These are phyloP conservation scores for Melanotus villosus DNA, from an alignment of 2,888 invertebrate genomes.

Conservation along the genomic window DNA sequence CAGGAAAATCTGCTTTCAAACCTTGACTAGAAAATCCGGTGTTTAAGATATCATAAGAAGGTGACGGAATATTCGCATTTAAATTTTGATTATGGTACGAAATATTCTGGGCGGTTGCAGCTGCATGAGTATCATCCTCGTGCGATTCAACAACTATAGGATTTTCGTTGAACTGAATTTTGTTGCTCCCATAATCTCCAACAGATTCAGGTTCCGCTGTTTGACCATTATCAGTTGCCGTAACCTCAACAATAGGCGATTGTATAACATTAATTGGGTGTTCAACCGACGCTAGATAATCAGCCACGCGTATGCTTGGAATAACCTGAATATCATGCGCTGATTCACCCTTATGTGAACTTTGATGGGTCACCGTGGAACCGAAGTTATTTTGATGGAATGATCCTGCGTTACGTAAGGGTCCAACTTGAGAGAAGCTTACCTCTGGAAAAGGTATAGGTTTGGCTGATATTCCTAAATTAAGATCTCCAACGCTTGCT, in stretches of 20 bases:
- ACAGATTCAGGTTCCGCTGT: constrained; percentile 19
- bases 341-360: neutral
- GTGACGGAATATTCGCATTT: constrained; percentile 39
- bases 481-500: neutral
- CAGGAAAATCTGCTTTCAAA: no score
- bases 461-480: neutral
- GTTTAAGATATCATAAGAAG: no score
- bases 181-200: constrained; percentile 24
- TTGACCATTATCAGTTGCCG: constrained; percentile 50
- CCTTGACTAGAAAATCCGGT: no score
- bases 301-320: constrained; percentile 78
- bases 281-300: constrained; percentile 80
- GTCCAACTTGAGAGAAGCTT: constrained; percentile 67
- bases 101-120: constrained; percentile 62
- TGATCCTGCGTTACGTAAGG: constrained; percentile 71
- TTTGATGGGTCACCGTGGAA: constrained; percentile 53
- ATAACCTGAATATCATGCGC: constrained; percentile 71
- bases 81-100: constrained; percentile 49
- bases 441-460: constrained; percentile 77
- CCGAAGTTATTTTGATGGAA: constrained; percentile 62
- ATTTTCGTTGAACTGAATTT: constrained; percentile 60
- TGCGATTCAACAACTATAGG: constrained; percentile 62
- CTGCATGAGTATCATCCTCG: constrained; percentile 68
- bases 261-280: constrained; percentile 81
- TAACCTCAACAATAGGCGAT: constrained; percentile 77